phyloP scores from a whole-genome alignment of 2,113 vertebrate species.

The Montifringilla adamsi region DNA sequence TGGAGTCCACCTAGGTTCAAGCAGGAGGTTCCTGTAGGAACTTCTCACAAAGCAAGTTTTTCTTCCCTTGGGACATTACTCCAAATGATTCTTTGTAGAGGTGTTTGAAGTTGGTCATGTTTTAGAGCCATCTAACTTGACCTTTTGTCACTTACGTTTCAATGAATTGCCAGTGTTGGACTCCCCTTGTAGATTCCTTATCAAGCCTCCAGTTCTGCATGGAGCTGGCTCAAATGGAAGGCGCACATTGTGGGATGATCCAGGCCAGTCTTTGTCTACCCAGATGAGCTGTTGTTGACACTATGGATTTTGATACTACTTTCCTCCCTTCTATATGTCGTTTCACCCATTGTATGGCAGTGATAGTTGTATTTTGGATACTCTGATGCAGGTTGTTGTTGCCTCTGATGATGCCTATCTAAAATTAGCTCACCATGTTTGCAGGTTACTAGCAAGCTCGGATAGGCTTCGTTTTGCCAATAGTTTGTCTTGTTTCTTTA shows the following conservation, averaged over 20 bases:
- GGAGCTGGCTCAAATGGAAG: background rate
- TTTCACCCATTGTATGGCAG: background rate
- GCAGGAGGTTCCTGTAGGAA: background rate
- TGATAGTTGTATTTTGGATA: background rate
- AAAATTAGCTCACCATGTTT: accelerated
- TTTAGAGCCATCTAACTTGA: background rate
- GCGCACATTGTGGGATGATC: background rate
- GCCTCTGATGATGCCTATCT: background rate
- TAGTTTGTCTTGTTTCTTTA: background rate
- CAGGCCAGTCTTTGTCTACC: background rate
- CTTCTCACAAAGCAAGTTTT: background rate
- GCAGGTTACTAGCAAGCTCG: background rate
- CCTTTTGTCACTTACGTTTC: background rate
- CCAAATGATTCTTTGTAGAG: background rate
- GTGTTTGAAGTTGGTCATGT: background rate
- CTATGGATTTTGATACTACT: background rate
- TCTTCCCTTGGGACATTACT: background rate
- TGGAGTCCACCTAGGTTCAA: background rate
- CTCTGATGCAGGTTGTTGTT: background rate
- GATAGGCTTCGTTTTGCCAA: background rate
- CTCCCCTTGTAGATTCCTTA: background rate
- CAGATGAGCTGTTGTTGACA: background rate
- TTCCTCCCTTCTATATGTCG: accelerated
- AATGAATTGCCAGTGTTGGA: background rate
- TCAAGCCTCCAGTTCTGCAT: background rate